Evolutionary conservation across 92 coral and sea anemone genomes (phyloP), one percentile per base, ranked within the genome.

Genomic region (Meandrina meandrites): DNA sequence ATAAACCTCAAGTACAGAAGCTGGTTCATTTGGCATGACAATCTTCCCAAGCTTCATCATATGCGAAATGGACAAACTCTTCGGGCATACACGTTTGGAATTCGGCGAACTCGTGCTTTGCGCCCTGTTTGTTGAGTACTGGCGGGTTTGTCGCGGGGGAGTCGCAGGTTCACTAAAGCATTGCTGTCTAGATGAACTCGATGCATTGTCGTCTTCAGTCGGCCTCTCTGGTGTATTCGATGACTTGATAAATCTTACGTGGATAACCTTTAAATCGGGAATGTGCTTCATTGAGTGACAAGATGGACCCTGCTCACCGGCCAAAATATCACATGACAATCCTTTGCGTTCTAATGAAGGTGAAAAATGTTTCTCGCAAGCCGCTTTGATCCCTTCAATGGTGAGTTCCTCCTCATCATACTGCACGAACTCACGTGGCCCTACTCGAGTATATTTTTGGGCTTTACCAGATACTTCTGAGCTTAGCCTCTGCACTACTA

Each of bases 391-490:
- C 84, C 79, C 79, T 71, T 78, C 66, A 69, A 67, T 47, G 70
- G 86, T 62, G 66, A 87, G 69, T 80, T 79, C 81, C 80, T 87
- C 90, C 73, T 47, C 77, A 68, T 18, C 84, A 57, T 73, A 79
- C 56, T 53, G 84, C 79, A 80, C 76, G 54, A 79, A 87, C 76
- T 87, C 86, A n/a, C 90, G 71, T 35, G 90, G 85, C 79, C 90
- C 80, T 31, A 69, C 73, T 31, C 90, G 56, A 37, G 80, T n/a
- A n/a, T n/a, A n/a, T n/a, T n/a, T n/a, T n/a, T n/a, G n/a, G n/a
- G n/a, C n/a, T n/a, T n/a, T n/a, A 50, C 50, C 86, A 68, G 86
- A 68, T 36, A 87, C 81, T 28, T 79, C 56, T 42, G 86, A 48
- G 79, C 81, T 80, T 53, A 87, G 81, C 18, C 90, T 34, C 70